Evolutionary conservation across 2,888 invertebrate genomes (phyloP).

Genomic region (Brenthis ino): DNA sequence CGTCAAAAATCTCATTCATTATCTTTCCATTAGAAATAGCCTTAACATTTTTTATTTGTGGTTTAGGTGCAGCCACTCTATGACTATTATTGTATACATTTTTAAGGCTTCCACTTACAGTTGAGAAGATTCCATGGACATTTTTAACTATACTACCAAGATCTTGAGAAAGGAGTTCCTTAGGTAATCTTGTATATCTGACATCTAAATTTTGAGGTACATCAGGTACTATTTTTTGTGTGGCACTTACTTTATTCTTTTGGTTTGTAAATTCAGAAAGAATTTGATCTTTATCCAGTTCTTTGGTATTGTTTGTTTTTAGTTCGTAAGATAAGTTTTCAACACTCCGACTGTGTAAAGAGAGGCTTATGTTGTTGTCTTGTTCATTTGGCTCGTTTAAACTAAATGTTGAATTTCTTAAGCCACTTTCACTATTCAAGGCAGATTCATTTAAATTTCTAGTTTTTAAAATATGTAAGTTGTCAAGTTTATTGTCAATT

Average conservation of each 20-base stretch:
- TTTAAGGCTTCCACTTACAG: slow-evolving; percentile 73
- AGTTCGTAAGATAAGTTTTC: slow-evolving; percentile 59
- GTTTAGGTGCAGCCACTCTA: slow-evolving; percentile 53
- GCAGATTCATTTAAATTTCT: slow-evolving; percentile 28
- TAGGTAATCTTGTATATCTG: slow-evolving; percentile 60
- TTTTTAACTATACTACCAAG: slow-evolving; percentile 75
- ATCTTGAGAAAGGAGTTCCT: slow-evolving; percentile 71
- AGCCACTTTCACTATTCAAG: slow-evolving; percentile 42
- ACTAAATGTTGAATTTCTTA: slow-evolving; percentile 63
- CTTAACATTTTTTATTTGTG: slow-evolving; percentile 51
- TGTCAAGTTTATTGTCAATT: slow-evolving; percentile 4
- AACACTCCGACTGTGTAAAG: slow-evolving; percentile 62
- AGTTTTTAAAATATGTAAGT: slow-evolving; percentile 22
- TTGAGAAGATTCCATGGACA: slow-evolving; percentile 77
- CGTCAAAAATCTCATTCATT: slow-evolving; percentile 74
- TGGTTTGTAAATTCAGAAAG: slow-evolving; percentile 61
- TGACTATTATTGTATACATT: slow-evolving; percentile 68
- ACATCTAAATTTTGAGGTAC: slow-evolving; percentile 46
- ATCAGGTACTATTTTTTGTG: slow-evolving; percentile 63
- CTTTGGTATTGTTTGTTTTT: slow-evolving; percentile 44
- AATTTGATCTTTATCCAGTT: slow-evolving; percentile 61
- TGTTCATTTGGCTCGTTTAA: slow-evolving; percentile 51
- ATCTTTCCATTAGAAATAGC: slow-evolving; percentile 63
- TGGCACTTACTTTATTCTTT: slow-evolving; percentile 62
- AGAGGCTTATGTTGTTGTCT: slow-evolving; percentile 46